These are phyloP conservation scores for Lepidocyrtinus sp. DNA, from an alignment of 2,888 invertebrate genomes.

Conservation along the genomic window DNA sequence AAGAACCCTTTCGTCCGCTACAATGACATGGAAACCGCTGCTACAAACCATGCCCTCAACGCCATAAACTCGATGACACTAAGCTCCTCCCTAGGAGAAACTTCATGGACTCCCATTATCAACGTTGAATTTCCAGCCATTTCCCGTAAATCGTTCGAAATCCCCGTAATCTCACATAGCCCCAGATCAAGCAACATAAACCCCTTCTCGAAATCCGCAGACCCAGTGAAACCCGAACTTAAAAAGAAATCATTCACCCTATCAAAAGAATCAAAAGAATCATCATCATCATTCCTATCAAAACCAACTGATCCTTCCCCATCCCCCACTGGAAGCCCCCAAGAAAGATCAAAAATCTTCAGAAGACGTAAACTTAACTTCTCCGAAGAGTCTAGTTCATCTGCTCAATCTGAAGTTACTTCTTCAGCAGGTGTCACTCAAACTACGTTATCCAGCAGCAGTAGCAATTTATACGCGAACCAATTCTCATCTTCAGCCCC, in stretches of 20 bases:
- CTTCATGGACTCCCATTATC: conserved; percentile 37
- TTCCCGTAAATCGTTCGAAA: conserved; percentile 23
- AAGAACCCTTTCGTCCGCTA: background rate
- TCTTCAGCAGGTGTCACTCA: background rate
- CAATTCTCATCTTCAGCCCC: conserved; percentile 12
- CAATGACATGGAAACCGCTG: conserved; percentile 36
- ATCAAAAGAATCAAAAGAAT: background rate
- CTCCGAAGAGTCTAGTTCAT: background rate
- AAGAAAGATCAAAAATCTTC: conserved; percentile 30
- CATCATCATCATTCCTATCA: background rate
- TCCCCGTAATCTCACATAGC: background rate
- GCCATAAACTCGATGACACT: conserved; percentile 17
- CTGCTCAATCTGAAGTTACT: conserved; percentile 21
- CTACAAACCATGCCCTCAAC: conserved; percentile 2
- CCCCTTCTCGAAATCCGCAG: too few relatives aligned
- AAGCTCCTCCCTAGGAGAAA: conserved; percentile 26
- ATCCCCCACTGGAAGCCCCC: background rate
- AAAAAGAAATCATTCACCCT: background rate
- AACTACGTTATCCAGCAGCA: conserved; percentile 5
- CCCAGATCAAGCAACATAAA: too few relatives aligned
- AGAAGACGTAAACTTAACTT: conserved; percentile 18
- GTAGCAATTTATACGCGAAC: too few relatives aligned
- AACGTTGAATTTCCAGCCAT: conserved; percentile 7
- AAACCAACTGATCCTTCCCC: background rate
- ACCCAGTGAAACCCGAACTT: background rate